Evolutionary conservation across 2,797 vertebrate species (phyloP), one percentile per base, ranked within the genome.

Genomic region (Ptychobarbus kaznakovi): DNA sequence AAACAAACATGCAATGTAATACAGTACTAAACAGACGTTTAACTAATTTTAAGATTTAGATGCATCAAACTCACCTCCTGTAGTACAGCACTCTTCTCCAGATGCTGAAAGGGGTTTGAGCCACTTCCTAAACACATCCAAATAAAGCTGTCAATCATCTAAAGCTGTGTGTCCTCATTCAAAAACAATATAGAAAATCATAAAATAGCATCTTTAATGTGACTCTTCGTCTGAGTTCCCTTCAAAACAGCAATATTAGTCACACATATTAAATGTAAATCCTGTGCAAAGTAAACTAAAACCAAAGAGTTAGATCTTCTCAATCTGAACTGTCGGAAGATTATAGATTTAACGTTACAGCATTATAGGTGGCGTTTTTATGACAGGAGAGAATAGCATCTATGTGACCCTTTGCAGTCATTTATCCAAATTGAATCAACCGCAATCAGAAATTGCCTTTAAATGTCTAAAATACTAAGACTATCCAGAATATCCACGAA

Each of bases 61-160:
- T 20, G 44, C n/a, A 44, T 72, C 7, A 56, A 63, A 69, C 76
- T 90, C 95, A 99, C 98, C 97, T 99, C 98, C 90, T 99, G 98
- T 82, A 99, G 92, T 18, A 99, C 97, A 0, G 98, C 96, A 56
- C 98, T 99, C 93, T 99, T 99, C 94, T 99, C 98, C 94, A 99
- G 93, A 83, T 99, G 96, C 89, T 99, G 98, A 93, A 98, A 99
- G 81, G 98, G 98, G 88, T 99, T 99, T 2, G 98, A 99, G 76
- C 97, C 97, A 86, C 97, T 99, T 61, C 98, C 98, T 99, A 92
- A 9, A 63, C 6, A 38, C 6, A 88, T 51, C 87, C 83, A 16
- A 89, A 78, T 5, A 70, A 28, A 44, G 18, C 13, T 20, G 3
- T 20, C 10, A 70, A 1, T 58, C 2, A 46, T 44, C 4, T 56